Conservation (phyloP, 2,888 invertebrate genomes). For the Linnaemya tessellans region DNA sequence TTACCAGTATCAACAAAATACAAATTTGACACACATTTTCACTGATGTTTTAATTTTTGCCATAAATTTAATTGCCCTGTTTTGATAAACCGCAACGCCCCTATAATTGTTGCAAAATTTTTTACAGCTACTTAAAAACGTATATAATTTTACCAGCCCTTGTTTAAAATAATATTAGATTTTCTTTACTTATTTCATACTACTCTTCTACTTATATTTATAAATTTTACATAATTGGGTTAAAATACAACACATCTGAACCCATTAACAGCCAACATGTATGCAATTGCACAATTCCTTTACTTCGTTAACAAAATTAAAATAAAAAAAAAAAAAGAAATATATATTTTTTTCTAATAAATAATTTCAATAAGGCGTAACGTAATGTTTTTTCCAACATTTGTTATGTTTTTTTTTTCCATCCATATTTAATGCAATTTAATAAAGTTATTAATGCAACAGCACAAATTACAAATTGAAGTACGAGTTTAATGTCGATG, state of each 20-base stretch:
- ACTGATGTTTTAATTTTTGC: neutral
- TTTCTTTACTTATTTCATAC: neutral
- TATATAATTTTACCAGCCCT: slow-evolving; percentile 20
- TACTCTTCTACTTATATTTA: slow-evolving; percentile 1
- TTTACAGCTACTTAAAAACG: neutral
- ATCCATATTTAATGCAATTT: slow-evolving; percentile 15
- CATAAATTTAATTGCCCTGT: neutral
- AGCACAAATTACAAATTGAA: slow-evolving; percentile 27
- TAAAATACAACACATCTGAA: slow-evolving; percentile 56
- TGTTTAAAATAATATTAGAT: slow-evolving; percentile 14
- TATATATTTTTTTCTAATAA: slow-evolving; percentile 29
- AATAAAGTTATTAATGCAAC: slow-evolving; percentile 53
- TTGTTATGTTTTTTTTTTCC: neutral
- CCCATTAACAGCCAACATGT: slow-evolving; percentile 9
- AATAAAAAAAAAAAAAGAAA: too few relatives aligned
- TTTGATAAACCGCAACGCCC: slow-evolving; percentile 18
- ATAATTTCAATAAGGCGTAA: slow-evolving; percentile 53
- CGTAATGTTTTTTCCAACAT: slow-evolving; percentile 13
- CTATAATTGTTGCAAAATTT: slow-evolving; percentile 41
- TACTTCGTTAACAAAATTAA: slow-evolving; percentile 25
- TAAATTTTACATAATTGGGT: slow-evolving; percentile 48
- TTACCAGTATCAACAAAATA: neutral
- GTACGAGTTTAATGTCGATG: slow-evolving; percentile 22
- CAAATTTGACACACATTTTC: neutral
- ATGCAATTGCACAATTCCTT: slow-evolving; percentile 13